Percentiles rank a stretch among this genome's conserved stretches.
These are phyloP conservation scores for Gadopsis bispinosus DNA, from an alignment of 2,797 vertebrate species.

Conservation along the genomic window DNA sequence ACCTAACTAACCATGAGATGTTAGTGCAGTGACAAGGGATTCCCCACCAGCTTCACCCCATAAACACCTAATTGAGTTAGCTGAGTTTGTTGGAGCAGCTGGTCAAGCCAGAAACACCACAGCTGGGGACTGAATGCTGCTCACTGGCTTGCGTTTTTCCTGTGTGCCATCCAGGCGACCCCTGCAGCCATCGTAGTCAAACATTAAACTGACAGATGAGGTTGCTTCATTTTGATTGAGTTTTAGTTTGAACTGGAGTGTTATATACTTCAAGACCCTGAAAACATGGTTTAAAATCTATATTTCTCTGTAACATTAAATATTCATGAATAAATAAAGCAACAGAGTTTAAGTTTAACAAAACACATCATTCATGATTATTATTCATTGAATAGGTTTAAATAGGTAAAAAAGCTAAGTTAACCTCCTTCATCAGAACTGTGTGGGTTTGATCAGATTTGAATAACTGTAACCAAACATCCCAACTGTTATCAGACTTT, in stretches of 20 bases:
- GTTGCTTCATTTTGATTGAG: too few relatives aligned
- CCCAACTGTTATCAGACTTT: too few relatives aligned
- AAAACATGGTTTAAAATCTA: neutral
- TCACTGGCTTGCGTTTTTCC: neutral
- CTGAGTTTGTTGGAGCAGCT: neutral
- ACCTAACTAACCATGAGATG: neutral
- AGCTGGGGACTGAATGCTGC: slow-evolving; percentile 14
- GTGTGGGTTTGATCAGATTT: neutral
- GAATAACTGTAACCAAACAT: too few relatives aligned
- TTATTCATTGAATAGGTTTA: neutral
- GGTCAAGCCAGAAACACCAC: neutral
- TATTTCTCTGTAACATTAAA: neutral
- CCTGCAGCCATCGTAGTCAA: slow-evolving; percentile 28
- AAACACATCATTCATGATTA: too few relatives aligned
- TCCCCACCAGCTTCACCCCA: neutral
- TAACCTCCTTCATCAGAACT: neutral
- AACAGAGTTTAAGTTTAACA: neutral
- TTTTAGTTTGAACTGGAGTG: neutral
- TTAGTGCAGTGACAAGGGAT: neutral
- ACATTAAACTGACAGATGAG: too few relatives aligned
- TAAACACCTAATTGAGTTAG: neutral
- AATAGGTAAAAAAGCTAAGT: neutral
- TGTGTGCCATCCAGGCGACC: neutral
- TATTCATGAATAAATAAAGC: neutral
- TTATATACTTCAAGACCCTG: neutral